A percentile compares a stretch with the other conserved stretches of the same genome.
Conservation (phyloP, 2,797 vertebrate species). For the Fratercula arctica region DNA sequence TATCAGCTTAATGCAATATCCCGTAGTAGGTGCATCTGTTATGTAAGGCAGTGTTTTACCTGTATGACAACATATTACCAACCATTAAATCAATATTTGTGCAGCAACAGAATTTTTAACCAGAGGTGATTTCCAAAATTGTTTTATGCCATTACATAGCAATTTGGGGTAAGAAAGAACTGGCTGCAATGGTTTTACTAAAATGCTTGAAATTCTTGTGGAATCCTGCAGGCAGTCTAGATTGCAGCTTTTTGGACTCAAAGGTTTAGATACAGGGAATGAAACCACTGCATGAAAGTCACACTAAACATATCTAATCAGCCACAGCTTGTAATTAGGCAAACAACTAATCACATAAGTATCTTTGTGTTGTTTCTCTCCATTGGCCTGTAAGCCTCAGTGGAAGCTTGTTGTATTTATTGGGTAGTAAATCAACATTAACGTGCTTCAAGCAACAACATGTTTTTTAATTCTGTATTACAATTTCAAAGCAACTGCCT, state of each 20-base stretch:
- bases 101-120: not conserved
- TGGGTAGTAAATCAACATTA: conserved; percentile 69
- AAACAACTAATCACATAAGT: conserved; percentile 43
- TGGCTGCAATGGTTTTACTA: conserved; percentile 16
- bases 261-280: conserved; percentile 12
- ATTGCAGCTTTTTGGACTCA: conserved; percentile 5
- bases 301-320: conserved; percentile 54
- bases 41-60: not conserved
- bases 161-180: not conserved
- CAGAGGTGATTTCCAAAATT: not conserved
- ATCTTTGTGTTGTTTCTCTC: conserved; percentile 50
- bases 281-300: conserved; percentile 33
- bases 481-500: conserved; percentile 21
- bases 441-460: conserved; percentile 39
- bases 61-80: not conserved
- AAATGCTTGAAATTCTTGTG: conserved; percentile 43
- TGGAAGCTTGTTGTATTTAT: conserved; percentile 62
- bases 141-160: not conserved
- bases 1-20: conserved; percentile 1
- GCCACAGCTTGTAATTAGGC: conserved; percentile 52
- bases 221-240: conserved; percentile 29
- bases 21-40: not conserved
- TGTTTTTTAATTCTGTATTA: conserved; percentile 55
- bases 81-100: not conserved
- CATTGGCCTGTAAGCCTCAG: not conserved